Evolutionary conservation across 2,113 vertebrate species (phyloP), one percentile per base, ranked within the genome.

Genomic region (Entelurus aequoreus): DNA sequence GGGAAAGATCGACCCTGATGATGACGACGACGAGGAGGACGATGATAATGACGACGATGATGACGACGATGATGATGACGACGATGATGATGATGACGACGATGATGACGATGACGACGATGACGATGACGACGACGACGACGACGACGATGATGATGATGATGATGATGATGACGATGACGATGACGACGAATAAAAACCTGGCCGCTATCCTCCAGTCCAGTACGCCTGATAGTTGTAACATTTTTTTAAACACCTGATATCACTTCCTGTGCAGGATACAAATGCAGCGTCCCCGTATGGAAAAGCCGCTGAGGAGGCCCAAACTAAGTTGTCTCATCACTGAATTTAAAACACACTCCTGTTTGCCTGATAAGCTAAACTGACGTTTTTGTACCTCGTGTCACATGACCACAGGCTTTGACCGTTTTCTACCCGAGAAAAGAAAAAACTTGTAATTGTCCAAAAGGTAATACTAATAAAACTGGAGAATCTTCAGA

Each of bases 1-100:
- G 0, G 94, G 94, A 0, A 92, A 93, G 64, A 93, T 95, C 40
- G 92, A 93, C 82, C 92, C 93, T 0, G 92, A 94, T 61, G 87
- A 94, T 0, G 91, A 94, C 0, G 91, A 94, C 0, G 91, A 93
- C 0, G 89, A 91, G 0, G 88, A 93, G 0, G 88, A 92, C 0
- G 88, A 93, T 0, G 88, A 91, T 0, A 89, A 94, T 0, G 90
- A 92, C 0, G 88, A 91, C 0, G 88, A 91, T 0, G 90, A 92
- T 0, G 89, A 92, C 0, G 88, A 92, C 0, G 88, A 93, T 0
- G 86, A 91, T 0, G 89, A 91, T 0, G 89, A 78, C 0, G 79
- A 91, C 0, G 88, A 89, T 0, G 80, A 89, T 0, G 83, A 90
- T 0, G 85, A 91, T 0, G 85, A 90, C 0, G 81, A 91, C 0